These are phyloP conservation scores for Campopleginae sp. DNA, from an alignment of 2,888 invertebrate genomes.

Conservation along the genomic window DNA sequence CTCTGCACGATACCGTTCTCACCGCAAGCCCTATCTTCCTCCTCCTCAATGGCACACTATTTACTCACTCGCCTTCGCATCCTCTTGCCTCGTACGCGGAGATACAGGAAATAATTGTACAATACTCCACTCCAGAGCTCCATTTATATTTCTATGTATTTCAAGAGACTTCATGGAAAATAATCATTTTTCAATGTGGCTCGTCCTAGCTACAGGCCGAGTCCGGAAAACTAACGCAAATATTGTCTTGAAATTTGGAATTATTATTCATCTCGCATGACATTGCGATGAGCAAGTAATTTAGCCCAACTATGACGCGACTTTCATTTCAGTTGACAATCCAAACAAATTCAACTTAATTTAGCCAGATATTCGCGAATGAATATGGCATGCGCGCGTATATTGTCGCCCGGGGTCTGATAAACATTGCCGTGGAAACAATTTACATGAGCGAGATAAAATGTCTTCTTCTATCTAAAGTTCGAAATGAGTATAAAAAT, in stretches of 20 bases:
- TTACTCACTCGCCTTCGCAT: not conserved
- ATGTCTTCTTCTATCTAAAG: not conserved
- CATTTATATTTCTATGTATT: not conserved
- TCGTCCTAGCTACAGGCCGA: not conserved
- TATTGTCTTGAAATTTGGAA: not conserved
- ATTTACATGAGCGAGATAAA: not conserved
- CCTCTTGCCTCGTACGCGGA: not conserved
- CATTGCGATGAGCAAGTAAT: not conserved
- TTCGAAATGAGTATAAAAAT: conserved; percentile 7
- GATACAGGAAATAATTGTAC: not conserved
- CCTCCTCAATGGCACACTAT: conserved; percentile 17
- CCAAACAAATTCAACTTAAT: not conserved
- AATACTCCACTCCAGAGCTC: not conserved
- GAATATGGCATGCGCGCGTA: not conserved
- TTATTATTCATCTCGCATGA: not conserved
- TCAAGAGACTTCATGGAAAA: not conserved
- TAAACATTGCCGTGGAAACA: not conserved
- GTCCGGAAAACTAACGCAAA: not conserved
- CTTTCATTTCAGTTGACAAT: not conserved
- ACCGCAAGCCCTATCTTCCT: conserved; percentile 24
- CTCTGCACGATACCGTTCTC: conserved; percentile 50
- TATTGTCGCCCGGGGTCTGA: not conserved
- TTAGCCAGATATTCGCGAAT: not conserved
- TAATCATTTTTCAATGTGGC: not conserved
- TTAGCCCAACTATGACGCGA: not conserved